phyloP scores from a whole-genome alignment of 2,888 invertebrate genomes.

The Dendrolimus pini region DNA sequence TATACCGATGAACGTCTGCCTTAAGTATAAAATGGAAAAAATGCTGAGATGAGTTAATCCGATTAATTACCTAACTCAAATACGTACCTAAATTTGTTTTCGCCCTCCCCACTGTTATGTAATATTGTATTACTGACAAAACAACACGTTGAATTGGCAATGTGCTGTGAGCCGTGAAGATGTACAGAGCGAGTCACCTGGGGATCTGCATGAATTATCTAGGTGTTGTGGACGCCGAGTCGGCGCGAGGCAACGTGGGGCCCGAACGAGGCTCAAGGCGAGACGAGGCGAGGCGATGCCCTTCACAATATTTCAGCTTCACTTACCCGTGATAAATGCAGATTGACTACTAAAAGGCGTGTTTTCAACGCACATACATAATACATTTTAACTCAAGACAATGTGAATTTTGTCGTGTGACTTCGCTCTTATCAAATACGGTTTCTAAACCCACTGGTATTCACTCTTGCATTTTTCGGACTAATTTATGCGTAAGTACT shows the following conservation, averaged over 20 bases:
- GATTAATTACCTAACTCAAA: slow-evolving; percentile 21
- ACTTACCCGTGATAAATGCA: background rate
- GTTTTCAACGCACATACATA: slow-evolving; percentile 6
- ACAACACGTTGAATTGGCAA: slow-evolving; percentile 26
- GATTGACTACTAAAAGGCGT: background rate
- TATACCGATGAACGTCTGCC: too few relatives aligned
- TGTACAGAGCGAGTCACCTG: slow-evolving; percentile 27
- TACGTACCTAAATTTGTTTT: slow-evolving; percentile 6
- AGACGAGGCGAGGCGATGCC: background rate
- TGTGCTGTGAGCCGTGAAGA: slow-evolving; percentile 24
- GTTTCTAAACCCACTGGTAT: too few relatives aligned
- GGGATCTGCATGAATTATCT: slow-evolving; percentile 31
- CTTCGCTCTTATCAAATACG: too few relatives aligned
- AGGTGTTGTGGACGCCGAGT: slow-evolving; percentile 16
- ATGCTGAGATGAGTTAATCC: background rate
- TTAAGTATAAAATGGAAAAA: too few relatives aligned
- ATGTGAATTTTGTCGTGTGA: too few relatives aligned
- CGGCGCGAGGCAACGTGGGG: background rate
- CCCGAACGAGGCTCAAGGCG: background rate
- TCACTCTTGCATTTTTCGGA: too few relatives aligned
- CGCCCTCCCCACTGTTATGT: slow-evolving; percentile 10
- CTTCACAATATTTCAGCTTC: background rate
- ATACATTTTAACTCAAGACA: too few relatives aligned
- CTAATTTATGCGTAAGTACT: too few relatives aligned
- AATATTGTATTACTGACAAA: slow-evolving; percentile 20